Conservation (phyloP, 2,113 vertebrate species). For the Halcyon malimbica region DNA sequence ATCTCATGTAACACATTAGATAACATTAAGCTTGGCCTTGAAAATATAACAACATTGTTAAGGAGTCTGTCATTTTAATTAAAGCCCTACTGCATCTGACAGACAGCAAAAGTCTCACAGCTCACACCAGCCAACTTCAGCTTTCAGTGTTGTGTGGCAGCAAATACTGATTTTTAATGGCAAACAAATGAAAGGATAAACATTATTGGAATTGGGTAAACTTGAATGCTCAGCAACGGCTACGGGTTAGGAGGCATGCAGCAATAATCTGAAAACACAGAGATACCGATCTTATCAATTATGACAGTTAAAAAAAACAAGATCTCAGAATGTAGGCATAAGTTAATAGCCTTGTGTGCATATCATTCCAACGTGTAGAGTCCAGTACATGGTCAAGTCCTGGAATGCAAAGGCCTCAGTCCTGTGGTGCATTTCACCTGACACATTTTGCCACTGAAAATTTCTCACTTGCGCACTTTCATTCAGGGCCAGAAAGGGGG, state of each 20-base stretch:
- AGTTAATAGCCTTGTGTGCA: not conserved
- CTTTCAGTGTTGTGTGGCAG: not conserved
- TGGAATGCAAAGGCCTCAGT: not conserved
- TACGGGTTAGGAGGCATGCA: not conserved
- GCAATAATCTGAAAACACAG: not conserved
- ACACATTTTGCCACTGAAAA: not conserved
- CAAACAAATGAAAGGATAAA: not conserved
- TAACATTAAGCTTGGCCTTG: not conserved
- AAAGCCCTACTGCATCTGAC: not conserved
- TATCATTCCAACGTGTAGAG: not conserved
- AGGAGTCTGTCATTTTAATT: conserved; percentile 3
- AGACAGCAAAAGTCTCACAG: not conserved
- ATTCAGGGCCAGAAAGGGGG: not conserved
- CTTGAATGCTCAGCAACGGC: not conserved
- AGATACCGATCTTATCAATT: not conserved
- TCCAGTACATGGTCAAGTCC: not conserved
- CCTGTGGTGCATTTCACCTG: not conserved
- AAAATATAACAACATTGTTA: not conserved
- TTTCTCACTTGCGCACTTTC: not conserved
- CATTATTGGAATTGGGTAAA: not conserved
- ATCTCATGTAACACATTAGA: not conserved
- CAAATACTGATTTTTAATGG: not conserved
- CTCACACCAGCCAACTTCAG: not conserved
- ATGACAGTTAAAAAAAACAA: not conserved
- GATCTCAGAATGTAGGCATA: not conserved